Evolutionary conservation across 2,113 vertebrate species (phyloP).

Genomic region (Cyphomyrus discorhynchus): DNA sequence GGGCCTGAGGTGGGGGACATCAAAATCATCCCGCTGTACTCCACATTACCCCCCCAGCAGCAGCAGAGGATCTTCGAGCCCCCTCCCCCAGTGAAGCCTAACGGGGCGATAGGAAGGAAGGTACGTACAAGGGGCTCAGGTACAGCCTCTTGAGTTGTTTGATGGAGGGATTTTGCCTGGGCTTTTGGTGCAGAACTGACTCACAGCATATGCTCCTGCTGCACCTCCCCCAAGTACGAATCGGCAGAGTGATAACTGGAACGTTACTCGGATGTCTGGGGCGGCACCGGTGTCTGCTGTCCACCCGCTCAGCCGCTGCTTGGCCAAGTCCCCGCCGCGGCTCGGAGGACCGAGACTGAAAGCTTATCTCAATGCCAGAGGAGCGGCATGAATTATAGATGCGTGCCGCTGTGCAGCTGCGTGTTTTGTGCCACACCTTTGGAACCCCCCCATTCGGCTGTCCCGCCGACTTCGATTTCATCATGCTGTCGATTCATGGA

Average conservation of each 20-base stretch:
- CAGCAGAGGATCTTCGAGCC: constrained; percentile 95
- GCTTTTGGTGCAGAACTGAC: constrained; percentile 59
- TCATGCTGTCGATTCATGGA: constrained; percentile 9
- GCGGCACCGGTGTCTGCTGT: constrained; percentile 41
- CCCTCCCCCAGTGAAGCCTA: constrained; percentile 87
- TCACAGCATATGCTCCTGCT: constrained; percentile 65
- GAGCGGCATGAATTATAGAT: constrained; percentile 14
- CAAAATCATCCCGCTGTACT: constrained; percentile 96
- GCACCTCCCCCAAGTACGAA: constrained; percentile 17
- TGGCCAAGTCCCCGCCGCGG: constrained; percentile 29
- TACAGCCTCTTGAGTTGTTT: neutral
- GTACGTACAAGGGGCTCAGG: constrained; percentile 48
- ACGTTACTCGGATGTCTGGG: constrained; percentile 43
- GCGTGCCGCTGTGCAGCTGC: neutral
- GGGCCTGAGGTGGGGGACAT: constrained; percentile 92
- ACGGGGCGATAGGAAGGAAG: constrained; percentile 89
- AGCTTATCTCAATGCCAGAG: constrained; percentile 19
- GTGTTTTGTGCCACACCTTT: neutral
- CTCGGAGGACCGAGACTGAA: constrained; percentile 13
- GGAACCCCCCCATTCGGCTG: neutral
- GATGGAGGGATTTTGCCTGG: constrained; percentile 38
- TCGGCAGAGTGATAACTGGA: neutral
- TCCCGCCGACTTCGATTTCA: neutral
- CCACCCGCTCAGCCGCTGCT: constrained; percentile 27
- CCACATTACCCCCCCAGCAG: constrained; percentile 89